These are phyloP conservation scores for Eupsilia transversa DNA, from an alignment of 2,888 invertebrate species.

Conservation along the genomic window DNA sequence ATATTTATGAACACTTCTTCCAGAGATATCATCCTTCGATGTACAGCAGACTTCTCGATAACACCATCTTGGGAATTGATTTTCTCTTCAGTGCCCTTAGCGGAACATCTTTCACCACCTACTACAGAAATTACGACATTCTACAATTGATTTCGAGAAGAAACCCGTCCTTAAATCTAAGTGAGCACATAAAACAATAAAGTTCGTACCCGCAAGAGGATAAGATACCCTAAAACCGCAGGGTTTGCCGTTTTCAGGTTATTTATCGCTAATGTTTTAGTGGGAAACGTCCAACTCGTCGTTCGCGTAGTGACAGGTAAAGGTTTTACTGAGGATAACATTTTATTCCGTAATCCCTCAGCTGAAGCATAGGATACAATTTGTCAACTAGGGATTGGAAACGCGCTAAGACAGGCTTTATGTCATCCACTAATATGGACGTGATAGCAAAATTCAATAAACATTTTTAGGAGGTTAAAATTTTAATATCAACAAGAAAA, in stretches of 20 bases:
- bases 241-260: slow-evolving; percentile 62
- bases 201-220: slow-evolving; percentile 63
- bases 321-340: slow-evolving; percentile 51
- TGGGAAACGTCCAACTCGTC: slow-evolving; percentile 51
- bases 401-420: slow-evolving; percentile 38
- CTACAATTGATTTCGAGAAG: slow-evolving; percentile 41
- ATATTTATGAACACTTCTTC: neutral
- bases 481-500: neutral
- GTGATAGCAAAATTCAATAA: slow-evolving; percentile 1
- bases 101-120: slow-evolving; percentile 9
- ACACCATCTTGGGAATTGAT: slow-evolving; percentile 17
- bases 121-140: slow-evolving; percentile 42
- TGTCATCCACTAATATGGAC: slow-evolving; percentile 15
- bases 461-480: neutral
- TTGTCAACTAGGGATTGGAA: slow-evolving; percentile 40
- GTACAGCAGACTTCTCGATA: slow-evolving; percentile 4
- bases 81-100: slow-evolving; percentile 22
- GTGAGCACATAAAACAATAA: slow-evolving; percentile 69
- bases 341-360: slow-evolving; percentile 52
- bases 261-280: slow-evolving; percentile 73
- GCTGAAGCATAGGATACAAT: slow-evolving; percentile 36
- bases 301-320: slow-evolving; percentile 52
- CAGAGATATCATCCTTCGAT: slow-evolving; percentile 6
- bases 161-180: slow-evolving; percentile 62
- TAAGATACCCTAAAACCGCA: slow-evolving; percentile 66